phyloP scores from a whole-genome alignment of 2,888 invertebrate genomes.

The Papilio protenor region DNA sequence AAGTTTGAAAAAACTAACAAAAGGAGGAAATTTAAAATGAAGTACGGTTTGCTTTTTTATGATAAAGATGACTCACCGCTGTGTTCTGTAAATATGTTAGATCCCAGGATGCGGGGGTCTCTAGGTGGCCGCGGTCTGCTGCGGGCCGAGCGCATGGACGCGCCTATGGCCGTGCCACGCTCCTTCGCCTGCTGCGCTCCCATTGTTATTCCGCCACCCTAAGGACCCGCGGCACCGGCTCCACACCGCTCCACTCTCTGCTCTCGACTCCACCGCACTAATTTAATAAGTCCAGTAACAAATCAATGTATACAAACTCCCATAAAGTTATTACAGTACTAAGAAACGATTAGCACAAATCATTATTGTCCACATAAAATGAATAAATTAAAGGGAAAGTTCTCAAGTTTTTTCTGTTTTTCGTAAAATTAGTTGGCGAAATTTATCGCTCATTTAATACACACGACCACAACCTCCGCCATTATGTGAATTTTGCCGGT shows the following conservation, averaged over 20 bases:
- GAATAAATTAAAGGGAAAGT: slow-evolving; percentile 14
- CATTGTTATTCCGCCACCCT: slow-evolving; percentile 88
- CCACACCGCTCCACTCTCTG: slow-evolving; percentile 51
- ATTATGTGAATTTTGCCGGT: slow-evolving; percentile 61
- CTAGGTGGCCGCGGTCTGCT: slow-evolving; percentile 90
- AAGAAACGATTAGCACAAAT: slow-evolving; percentile 23
- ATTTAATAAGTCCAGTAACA: slow-evolving; percentile 68
- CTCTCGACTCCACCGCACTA: slow-evolving; percentile 57
- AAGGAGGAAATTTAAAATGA: neutral
- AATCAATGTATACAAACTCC: slow-evolving; percentile 61
- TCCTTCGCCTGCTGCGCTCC: slow-evolving; percentile 98
- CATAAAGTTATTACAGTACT: slow-evolving; percentile 43
- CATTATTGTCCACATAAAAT: slow-evolving; percentile 38
- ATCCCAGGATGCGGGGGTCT: slow-evolving; percentile 93
- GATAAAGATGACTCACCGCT: slow-evolving; percentile 88
- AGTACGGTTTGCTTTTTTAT: neutral
- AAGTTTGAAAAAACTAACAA: neutral
- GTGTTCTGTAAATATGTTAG: slow-evolving; percentile 97
- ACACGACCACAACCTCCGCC: slow-evolving; percentile 77
- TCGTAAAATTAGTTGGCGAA: slow-evolving; percentile 60
- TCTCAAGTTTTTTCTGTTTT: slow-evolving; percentile 47
- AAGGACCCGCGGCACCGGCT: slow-evolving; percentile 84
- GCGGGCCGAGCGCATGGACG: slow-evolving; percentile 89
- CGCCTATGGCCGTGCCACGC: slow-evolving; percentile 89
- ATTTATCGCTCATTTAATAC: slow-evolving; percentile 63